Conservation (phyloP, 2,797 vertebrate species). For the Syngnathus acus region DNA sequence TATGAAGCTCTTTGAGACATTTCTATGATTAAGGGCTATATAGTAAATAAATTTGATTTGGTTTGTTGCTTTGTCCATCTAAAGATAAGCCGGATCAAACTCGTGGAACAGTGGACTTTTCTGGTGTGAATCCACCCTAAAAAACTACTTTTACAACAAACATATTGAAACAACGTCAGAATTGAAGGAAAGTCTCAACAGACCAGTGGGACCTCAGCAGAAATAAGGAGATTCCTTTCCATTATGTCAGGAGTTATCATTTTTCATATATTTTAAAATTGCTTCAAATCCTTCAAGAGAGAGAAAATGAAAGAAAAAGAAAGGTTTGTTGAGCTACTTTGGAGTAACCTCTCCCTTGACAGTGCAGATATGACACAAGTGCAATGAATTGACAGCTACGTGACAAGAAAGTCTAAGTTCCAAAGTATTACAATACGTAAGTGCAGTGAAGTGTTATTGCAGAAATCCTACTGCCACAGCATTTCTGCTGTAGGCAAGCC, state of each 20-base stretch:
- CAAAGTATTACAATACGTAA: slow-evolving; percentile 20
- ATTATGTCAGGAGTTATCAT: neutral
- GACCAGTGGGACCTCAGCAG: neutral
- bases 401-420: slow-evolving; percentile 16
- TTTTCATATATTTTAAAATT: neutral
- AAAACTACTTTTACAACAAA: neutral
- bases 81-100: no score
- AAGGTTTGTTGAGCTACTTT: slow-evolving; percentile 17
- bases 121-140: no score
- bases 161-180: neutral
- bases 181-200: neutral
- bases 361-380: neutral
- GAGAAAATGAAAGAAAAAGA: slow-evolving; percentile 1
- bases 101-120: no score
- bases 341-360: slow-evolving; percentile 5
- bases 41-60: no score
- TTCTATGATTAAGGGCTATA: no score
- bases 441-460: slow-evolving; percentile 27
- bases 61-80: no score
- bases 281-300: neutral
- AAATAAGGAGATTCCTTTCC: neutral
- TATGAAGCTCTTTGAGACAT: no score
- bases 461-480: slow-evolving; percentile 34
- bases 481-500: slow-evolving; percentile 47
- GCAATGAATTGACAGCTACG: slow-evolving; percentile 13